Percentiles rank a stretch among this genome's conserved stretches.
Evolutionary conservation across 2,113 vertebrate species (phyloP).

Genomic region (Apus apus): DNA sequence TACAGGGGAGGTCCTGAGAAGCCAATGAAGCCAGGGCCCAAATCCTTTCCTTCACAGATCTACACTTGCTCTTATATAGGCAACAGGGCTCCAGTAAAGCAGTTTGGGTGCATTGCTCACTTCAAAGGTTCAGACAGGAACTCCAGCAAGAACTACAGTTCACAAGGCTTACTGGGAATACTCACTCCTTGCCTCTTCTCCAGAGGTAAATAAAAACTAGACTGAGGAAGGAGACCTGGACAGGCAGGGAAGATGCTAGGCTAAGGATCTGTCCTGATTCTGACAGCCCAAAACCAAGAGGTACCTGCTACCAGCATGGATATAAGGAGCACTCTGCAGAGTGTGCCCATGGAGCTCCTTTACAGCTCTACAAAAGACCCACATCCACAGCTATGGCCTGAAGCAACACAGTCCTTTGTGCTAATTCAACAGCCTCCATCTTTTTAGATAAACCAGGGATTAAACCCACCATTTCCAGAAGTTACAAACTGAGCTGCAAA

Average conservation of each 20-base stretch:
- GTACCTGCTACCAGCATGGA: neutral
- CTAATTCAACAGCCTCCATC: neutral
- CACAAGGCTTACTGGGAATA: neutral
- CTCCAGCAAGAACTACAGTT: neutral
- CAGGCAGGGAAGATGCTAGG: neutral
- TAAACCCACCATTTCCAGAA: neutral
- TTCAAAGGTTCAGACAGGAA: neutral
- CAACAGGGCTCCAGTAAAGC: neutral
- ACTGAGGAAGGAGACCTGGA: neutral
- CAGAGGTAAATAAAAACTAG: neutral
- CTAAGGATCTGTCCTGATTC: neutral
- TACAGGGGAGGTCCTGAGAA: neutral
- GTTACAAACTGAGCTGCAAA: neutral
- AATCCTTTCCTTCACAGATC: neutral
- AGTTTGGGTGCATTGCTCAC: neutral
- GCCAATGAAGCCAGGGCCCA: neutral
- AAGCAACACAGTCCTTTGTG: neutral
- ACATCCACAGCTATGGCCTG: fast-evolving
- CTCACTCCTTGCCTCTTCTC: neutral
- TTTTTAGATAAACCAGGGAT: neutral
- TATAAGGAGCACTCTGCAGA: neutral
- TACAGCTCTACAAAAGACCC: neutral
- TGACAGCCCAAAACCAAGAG: neutral
- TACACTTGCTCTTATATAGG: neutral
- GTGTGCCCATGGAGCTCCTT: neutral